Evolutionary conservation across 2,888 invertebrate genomes (phyloP).

Genomic region (Calliopum simillimum): DNA sequence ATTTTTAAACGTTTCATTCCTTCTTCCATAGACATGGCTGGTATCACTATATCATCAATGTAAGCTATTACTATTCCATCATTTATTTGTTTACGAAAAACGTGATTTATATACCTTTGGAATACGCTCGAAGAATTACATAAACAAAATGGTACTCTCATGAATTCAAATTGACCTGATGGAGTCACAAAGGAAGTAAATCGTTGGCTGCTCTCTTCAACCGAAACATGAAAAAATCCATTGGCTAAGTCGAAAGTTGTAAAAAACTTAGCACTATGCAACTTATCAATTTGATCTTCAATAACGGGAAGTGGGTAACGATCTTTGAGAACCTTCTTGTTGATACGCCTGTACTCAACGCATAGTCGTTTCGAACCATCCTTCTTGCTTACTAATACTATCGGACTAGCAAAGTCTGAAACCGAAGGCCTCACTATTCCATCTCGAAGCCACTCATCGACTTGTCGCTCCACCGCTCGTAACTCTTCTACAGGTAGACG

Average conservation of each 20-base stretch:
- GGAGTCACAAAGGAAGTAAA: constrained; percentile 53
- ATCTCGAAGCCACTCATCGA: constrained; percentile 29
- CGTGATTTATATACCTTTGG: constrained; percentile 44
- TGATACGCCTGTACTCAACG: constrained; percentile 45
- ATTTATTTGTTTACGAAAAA: constrained; percentile 20
- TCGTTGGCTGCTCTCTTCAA: constrained; percentile 45
- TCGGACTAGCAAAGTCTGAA: constrained; percentile 49
- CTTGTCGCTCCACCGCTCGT: constrained; percentile 24
- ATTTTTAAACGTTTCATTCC: constrained; percentile 5
- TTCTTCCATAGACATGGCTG: constrained; percentile 19
- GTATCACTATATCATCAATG: constrained; percentile 36
- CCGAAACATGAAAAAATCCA: constrained; percentile 56
- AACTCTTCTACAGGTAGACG: constrained; percentile 32
- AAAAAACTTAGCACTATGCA: constrained; percentile 50
- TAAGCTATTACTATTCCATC: constrained; percentile 29
- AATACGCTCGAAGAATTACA: constrained; percentile 49
- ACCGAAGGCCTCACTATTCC: constrained; percentile 29
- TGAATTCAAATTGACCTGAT: constrained; percentile 50
- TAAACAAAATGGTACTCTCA: constrained; percentile 57
- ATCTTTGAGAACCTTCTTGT: constrained; percentile 44
- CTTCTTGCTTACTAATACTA: constrained; percentile 49
- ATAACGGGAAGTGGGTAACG: constrained; percentile 49
- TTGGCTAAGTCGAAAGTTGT: constrained; percentile 53
- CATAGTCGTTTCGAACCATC: constrained; percentile 46
- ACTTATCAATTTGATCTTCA: constrained; percentile 51